These are phyloP conservation scores for Lepidurus arcticus DNA, from an alignment of 1,140 invertebrate genomes.

Conservation along the genomic window DNA sequence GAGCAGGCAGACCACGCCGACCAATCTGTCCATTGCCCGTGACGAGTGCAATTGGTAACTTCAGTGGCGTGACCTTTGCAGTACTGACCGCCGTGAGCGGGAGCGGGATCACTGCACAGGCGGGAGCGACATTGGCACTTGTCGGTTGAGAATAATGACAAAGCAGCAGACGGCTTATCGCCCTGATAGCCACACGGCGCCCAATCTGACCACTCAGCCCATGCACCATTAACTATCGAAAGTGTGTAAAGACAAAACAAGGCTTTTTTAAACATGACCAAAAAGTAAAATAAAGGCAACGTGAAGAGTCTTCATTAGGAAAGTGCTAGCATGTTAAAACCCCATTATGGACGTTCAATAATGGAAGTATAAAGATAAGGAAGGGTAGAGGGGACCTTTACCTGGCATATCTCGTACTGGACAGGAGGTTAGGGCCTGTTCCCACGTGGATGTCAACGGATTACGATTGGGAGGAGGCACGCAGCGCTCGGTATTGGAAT, in stretches of 20 bases:
- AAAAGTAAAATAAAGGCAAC: background rate
- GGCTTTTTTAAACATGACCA: background rate
- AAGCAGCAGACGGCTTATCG: slow-evolving; percentile 35
- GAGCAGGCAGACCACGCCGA: slow-evolving; percentile 46
- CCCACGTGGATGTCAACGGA: slow-evolving; percentile 58
- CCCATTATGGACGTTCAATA: background rate
- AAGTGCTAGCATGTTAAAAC: slow-evolving; percentile 23
- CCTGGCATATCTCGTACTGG: slow-evolving; percentile 54
- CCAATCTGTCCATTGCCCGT: slow-evolving; percentile 49
- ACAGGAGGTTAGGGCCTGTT: slow-evolving; percentile 61
- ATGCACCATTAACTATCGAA: slow-evolving; percentile 61
- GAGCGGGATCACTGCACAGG: slow-evolving; percentile 74
- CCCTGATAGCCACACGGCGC: slow-evolving; percentile 39
- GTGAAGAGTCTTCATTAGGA: background rate
- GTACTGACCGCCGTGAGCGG: slow-evolving; percentile 63
- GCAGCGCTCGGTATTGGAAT: slow-evolving; percentile 64
- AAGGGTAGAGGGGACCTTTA: slow-evolving; percentile 31
- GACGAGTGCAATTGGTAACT: slow-evolving; percentile 49
- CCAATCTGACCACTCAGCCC: slow-evolving; percentile 68
- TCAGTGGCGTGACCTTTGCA: slow-evolving; percentile 48
- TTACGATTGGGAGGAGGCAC: slow-evolving; percentile 58
- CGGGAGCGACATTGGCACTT: slow-evolving; percentile 70
- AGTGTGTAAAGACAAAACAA: slow-evolving; percentile 6
- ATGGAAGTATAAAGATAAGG: slow-evolving; percentile 1
- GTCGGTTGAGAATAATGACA: slow-evolving; percentile 45